Evolutionary conservation across 2,113 vertebrate species (phyloP).

Genomic region (Monarcha castaneiventris): DNA sequence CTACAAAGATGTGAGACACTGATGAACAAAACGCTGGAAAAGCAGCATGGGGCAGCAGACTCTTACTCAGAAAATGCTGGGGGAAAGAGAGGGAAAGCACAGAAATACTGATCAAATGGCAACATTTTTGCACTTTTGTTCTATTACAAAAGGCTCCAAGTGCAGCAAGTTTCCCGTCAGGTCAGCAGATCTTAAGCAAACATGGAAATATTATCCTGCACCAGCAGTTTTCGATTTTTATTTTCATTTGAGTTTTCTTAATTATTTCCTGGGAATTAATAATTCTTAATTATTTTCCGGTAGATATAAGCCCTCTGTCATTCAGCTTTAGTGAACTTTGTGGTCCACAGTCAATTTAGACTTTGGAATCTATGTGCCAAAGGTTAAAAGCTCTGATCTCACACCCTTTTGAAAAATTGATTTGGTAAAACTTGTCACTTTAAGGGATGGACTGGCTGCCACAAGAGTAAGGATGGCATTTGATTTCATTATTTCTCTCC

Average conservation of each 20-base stretch:
- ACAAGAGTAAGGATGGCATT: background rate
- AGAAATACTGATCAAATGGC: background rate
- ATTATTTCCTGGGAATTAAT: background rate
- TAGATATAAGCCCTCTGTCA: background rate
- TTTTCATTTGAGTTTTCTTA: background rate
- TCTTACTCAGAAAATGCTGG: background rate
- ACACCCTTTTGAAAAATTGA: background rate
- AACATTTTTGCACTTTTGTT: background rate
- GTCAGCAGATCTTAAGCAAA: background rate
- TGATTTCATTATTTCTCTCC: background rate
- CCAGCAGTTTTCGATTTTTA: background rate
- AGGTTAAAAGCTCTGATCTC: background rate
- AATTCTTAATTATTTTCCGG: too few relatives aligned
- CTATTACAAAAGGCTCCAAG: background rate
- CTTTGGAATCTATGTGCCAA: background rate
- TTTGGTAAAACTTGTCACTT: background rate
- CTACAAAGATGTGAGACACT: background rate
- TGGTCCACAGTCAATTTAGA: background rate
- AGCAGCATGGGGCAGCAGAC: rapidly evolving
- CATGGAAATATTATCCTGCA: background rate
- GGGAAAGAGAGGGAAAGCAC: background rate
- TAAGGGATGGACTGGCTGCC: background rate
- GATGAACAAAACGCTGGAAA: background rate
- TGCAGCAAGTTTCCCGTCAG: background rate
- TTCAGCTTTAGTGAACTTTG: background rate